Evolutionary conservation across 2,888 invertebrate species (phyloP).

Genomic region (Dexiosoma caninum): DNA sequence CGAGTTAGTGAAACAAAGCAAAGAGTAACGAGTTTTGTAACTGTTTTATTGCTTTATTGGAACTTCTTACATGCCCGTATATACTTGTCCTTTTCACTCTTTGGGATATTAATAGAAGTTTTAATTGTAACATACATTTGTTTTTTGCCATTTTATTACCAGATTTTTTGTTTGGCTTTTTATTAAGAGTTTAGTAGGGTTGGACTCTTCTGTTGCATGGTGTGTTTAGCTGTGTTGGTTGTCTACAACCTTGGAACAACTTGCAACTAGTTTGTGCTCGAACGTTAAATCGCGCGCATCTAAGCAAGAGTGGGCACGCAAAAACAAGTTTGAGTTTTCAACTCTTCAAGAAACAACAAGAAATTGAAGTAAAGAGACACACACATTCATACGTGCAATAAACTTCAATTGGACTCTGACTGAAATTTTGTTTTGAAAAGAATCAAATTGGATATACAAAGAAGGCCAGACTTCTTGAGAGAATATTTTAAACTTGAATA

Average conservation of each 20-base stretch:
- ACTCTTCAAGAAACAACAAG: conserved; percentile 41
- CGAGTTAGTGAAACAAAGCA: neutral
- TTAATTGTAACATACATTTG: neutral
- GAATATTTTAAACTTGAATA: conserved; percentile 35
- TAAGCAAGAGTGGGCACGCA: conserved; percentile 73
- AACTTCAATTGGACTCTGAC: conserved; percentile 38
- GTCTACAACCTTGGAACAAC: conserved; percentile 61
- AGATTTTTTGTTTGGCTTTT: conserved; percentile 23
- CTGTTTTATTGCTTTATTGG: neutral
- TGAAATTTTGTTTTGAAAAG: conserved; percentile 1
- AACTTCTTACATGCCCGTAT: neutral
- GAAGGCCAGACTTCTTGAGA: conserved; percentile 43
- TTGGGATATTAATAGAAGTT: too few relatives aligned
- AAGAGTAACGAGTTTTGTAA: conserved; percentile 33
- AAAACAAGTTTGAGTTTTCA: conserved; percentile 66
- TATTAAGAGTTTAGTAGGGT: conserved; percentile 33
- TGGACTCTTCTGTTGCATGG: conserved; percentile 65
- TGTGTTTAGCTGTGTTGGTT: conserved; percentile 12
- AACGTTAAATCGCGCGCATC: conserved; percentile 77
- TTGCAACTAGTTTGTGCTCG: conserved; percentile 77
- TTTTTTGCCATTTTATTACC: neutral
- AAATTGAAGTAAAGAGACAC: conserved; percentile 49
- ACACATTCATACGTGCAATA: conserved; percentile 25
- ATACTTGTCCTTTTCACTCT: neutral
- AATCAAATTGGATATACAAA: conserved; percentile 55